phyloP scores from a whole-genome alignment of 2,113 vertebrate species.

The Peucedramus taeniatus region DNA sequence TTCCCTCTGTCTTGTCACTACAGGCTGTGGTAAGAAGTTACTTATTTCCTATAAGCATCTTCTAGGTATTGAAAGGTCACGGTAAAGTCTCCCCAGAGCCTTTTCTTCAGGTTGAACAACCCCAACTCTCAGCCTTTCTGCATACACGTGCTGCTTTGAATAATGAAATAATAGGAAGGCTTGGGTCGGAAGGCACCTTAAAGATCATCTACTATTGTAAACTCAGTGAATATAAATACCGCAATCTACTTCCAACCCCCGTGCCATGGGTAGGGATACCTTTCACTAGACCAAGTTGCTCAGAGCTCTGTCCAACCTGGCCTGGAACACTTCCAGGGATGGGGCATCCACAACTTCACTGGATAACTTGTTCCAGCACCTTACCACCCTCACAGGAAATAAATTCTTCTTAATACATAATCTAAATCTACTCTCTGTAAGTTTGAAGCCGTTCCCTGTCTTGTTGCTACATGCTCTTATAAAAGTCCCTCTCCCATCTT shows the following conservation, averaged over 20 bases:
- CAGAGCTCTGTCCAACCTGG: not conserved
- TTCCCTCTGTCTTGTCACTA: not conserved
- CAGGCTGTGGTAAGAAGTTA: not conserved
- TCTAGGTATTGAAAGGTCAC: not conserved
- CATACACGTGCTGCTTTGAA: not conserved
- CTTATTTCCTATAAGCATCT: not conserved
- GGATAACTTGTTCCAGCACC: not conserved
- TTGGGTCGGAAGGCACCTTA: not conserved
- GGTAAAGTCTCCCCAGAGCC: not conserved
- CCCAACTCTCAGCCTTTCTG: not conserved
- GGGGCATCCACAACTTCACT: not conserved
- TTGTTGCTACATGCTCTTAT: not conserved
- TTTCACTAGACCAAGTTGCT: not conserved
- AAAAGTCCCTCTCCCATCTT: not conserved
- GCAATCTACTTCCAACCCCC: accelerated
- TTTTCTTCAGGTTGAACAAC: not conserved
- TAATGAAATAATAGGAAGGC: not conserved
- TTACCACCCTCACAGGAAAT: not conserved
- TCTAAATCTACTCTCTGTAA: not conserved
- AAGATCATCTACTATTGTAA: not conserved
- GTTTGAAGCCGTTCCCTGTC: not conserved
- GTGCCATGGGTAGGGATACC: not conserved
- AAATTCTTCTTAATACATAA: not conserved
- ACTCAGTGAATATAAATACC: too few relatives aligned
- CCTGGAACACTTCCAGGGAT: not conserved